Evolutionary conservation across 2,113 vertebrate genomes (phyloP).

Genomic region (Loxodonta africana): DNA sequence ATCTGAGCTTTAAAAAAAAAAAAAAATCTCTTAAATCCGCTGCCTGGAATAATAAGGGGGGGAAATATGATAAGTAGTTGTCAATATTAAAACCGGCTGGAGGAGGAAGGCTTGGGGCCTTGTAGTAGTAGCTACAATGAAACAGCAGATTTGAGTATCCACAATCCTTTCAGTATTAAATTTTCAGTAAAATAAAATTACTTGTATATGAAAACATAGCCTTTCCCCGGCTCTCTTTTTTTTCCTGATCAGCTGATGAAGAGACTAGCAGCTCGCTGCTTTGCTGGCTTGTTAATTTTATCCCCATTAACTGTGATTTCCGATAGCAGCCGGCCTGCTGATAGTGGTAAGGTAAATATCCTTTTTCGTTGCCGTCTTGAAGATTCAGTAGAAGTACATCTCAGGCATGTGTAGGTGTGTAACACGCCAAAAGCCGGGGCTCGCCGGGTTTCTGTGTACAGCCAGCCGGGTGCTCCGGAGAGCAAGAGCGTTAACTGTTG

Average conservation of each 20-base stretch:
- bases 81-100: constrained; percentile 97
- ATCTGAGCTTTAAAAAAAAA: constrained; percentile 67
- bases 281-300: constrained; percentile 99
- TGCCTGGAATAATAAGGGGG: constrained; percentile 91
- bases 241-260: constrained; percentile 99
- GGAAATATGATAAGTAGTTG: constrained; percentile 93
- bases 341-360: constrained; percentile 99
- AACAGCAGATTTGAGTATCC: constrained; percentile 95
- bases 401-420: constrained; percentile 95
- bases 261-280: constrained; percentile 99
- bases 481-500: constrained; percentile 91
- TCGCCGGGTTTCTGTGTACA: constrained; percentile 88
- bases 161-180: constrained; percentile 94
- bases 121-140: constrained; percentile 94
- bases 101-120: constrained; percentile 95
- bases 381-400: constrained; percentile 95
- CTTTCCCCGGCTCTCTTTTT: constrained; percentile 97
- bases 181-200: constrained; percentile 97
- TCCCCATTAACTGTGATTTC: constrained; percentile 99
- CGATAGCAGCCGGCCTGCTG: constrained; percentile 96
- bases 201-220: constrained; percentile 99
- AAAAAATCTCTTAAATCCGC: constrained; percentile 88
- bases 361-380: constrained; percentile 93
- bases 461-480: constrained; percentile 90
- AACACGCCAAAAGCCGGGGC: constrained; percentile 90